Percentiles rank a stretch among this genome's conserved stretches.
phyloP scores from a whole-genome alignment of 2,888 invertebrate genomes.

The Phengaris alcon region DNA sequence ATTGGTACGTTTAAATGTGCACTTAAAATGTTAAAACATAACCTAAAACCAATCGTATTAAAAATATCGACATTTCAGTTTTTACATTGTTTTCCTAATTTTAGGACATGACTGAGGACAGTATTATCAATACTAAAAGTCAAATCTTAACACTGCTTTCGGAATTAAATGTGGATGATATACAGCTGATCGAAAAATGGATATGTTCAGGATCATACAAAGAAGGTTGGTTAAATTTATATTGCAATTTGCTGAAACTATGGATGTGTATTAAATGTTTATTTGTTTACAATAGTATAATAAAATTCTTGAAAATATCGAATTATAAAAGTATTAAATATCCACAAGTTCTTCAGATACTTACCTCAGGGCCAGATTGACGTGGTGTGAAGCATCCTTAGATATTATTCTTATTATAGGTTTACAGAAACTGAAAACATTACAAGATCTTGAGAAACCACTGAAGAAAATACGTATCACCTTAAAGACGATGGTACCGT shows the following conservation, averaged over 20 bases:
- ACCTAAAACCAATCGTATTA: too few species aligned
- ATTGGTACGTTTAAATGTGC: too few species aligned
- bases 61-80: too few species aligned
- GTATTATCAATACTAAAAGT: conserved; percentile 49
- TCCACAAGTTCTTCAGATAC: too few species aligned
- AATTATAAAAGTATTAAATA: too few species aligned
- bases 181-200: conserved; percentile 62
- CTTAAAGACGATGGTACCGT: conserved; percentile 61
- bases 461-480: conserved; percentile 58
- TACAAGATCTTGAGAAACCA: conserved; percentile 51
- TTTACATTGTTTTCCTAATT: not conserved
- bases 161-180: conserved; percentile 53
- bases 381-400: too few species aligned
- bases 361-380: too few species aligned
- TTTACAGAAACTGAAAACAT: conserved; percentile 51
- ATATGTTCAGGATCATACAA: conserved; percentile 59
- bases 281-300: too few species aligned
- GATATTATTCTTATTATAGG: conserved; percentile 45
- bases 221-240: conserved; percentile 49
- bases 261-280: too few species aligned
- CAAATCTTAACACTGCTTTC: conserved; percentile 57
- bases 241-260: not conserved
- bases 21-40: too few species aligned
- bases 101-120: conserved; percentile 37
- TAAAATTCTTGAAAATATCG: too few species aligned